Conservation (phyloP, 64 coral and sea anemone genomes). For the Dendronephthya gigantea region DNA sequence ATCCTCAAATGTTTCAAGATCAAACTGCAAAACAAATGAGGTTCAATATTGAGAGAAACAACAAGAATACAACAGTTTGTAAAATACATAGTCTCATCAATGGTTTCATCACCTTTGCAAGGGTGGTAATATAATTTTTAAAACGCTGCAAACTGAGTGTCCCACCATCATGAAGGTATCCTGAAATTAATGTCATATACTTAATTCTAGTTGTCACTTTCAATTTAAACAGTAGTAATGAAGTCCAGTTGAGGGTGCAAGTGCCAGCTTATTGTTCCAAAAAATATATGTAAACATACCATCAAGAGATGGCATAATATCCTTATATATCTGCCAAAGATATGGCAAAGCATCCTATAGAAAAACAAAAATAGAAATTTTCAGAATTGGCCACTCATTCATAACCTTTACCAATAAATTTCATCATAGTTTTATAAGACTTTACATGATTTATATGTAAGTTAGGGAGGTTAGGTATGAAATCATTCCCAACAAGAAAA, state of each 20-base stretch:
- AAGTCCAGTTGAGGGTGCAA: too few species aligned
- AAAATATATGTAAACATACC: conserved; percentile 26
- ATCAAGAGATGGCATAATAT: conserved; percentile 67
- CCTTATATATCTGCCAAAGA: conserved; percentile 69
- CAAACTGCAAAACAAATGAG: conserved; percentile 49
- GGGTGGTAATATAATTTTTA: conserved; percentile 66
- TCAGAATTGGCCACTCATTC: neutral
- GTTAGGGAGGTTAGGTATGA: conserved; percentile 84
- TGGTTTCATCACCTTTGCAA: conserved; percentile 67
- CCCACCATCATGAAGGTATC: conserved; percentile 81
- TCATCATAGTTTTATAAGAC: neutral
- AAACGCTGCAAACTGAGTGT: conserved; percentile 50
- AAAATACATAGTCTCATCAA: neutral
- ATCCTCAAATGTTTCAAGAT: conserved; percentile 91
- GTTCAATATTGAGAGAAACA: neutral
- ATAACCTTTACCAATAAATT: neutral
- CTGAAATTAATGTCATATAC: conserved; percentile 10
- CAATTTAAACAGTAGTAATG: too few species aligned
- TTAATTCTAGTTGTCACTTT: too few species aligned
- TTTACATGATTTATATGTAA: conserved; percentile 99
- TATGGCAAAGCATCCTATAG: conserved; percentile 80
- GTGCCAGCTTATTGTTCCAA: too few species aligned
- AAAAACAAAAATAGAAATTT: neutral
- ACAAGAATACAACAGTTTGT: neutral
- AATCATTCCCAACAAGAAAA: conserved; percentile 98